A percentile compares a stretch with the other conserved stretches of the same genome.
phyloP scores from a whole-genome alignment of 2,797 vertebrate genomes.

The Siniperca scherzeri region DNA sequence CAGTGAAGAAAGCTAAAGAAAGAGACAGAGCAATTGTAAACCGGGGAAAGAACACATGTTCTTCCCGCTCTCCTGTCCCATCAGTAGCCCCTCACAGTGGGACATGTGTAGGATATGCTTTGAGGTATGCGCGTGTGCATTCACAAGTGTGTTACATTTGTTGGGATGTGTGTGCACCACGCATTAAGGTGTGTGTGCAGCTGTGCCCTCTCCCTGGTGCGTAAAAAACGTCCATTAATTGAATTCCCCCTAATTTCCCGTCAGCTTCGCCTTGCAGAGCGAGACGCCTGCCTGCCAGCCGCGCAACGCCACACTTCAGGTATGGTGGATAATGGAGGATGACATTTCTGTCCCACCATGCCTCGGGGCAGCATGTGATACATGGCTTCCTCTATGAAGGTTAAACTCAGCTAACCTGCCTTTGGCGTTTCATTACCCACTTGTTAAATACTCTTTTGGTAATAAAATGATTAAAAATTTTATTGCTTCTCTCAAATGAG shows the following conservation, averaged over 20 bases:
- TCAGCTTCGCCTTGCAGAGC: conserved; percentile 85
- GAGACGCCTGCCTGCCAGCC: conserved; percentile 82
- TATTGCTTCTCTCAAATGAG: conserved; percentile 99
- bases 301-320: conserved; percentile 94
- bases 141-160: conserved; percentile 52
- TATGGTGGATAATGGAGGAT: conserved; percentile 96
- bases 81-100: conserved; percentile 80
- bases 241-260: conserved; percentile 97
- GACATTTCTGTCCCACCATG: conserved; percentile 99
- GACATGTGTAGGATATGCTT: conserved; percentile 78
- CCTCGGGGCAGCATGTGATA: conserved; percentile 97
- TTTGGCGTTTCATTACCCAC: conserved; percentile 99
- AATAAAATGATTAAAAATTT: conserved; percentile 99
- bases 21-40: conserved; percentile 37
- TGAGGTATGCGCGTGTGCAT: conserved; percentile 61
- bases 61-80: conserved; percentile 52
- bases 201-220: conserved; percentile 93
- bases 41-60: conserved; percentile 57
- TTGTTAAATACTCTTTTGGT: conserved; percentile 99
- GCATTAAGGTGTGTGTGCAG: conserved; percentile 65
- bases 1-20: conserved; percentile 4
- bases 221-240: conserved; percentile 98
- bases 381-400: conserved; percentile 99
- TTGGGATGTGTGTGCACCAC: conserved; percentile 57
- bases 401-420: conserved; percentile 99